Conservation (phyloP, 2,888 invertebrate species). For the Microchrysa polita region DNA sequence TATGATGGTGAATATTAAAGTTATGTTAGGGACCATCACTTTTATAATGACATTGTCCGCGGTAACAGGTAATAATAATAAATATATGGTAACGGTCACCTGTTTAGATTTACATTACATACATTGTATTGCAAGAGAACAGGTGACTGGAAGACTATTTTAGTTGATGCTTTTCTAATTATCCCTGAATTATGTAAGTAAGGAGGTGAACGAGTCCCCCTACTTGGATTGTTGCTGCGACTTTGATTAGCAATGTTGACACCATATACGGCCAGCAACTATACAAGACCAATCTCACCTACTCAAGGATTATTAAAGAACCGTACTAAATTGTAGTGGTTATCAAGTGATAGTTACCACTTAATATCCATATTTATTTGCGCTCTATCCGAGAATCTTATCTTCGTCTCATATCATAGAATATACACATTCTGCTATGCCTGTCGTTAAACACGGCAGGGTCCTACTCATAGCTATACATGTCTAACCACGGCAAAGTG, state of each 20-base stretch:
- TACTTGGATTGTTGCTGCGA: too few relatives aligned
- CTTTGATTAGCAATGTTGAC: too few relatives aligned
- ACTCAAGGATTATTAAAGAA: background rate
- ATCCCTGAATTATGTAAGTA: too few relatives aligned
- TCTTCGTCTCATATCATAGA: too few relatives aligned
- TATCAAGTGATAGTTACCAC: constrained; percentile 35
- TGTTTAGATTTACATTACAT: background rate
- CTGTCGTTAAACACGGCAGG: too few relatives aligned
- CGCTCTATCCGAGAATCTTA: constrained; percentile 35
- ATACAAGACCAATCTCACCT: constrained; percentile 3
- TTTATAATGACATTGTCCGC: constrained; percentile 35
- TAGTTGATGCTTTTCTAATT: background rate
- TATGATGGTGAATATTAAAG: constrained; percentile 19
- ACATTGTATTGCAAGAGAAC: background rate
- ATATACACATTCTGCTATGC: too few relatives aligned
- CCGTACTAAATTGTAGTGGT: constrained; percentile 4
- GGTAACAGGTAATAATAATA: background rate
- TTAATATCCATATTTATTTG: constrained; percentile 42
- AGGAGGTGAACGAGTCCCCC: too few relatives aligned
- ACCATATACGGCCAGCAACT: too few relatives aligned
- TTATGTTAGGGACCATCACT: background rate
- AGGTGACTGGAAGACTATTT: background rate
- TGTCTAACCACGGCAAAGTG: constrained; percentile 28
- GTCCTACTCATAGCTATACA: too few relatives aligned
- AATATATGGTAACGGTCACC: constrained; percentile 4